Conservation (phyloP, 37 sponge, comb jelly and placozoan species). For the Sycon ciliatum region DNA sequence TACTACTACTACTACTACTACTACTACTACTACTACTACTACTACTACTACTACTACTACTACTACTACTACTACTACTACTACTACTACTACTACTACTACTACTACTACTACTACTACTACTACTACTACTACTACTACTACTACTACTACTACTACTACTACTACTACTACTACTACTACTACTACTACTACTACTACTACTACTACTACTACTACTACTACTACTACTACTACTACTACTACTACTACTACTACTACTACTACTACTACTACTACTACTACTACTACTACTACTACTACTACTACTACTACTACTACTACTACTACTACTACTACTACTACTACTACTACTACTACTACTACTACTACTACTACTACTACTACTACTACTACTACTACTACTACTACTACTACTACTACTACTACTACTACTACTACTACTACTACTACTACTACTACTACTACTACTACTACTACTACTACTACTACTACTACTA, state of each 20-base stretch:
- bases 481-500: slow-evolving; percentile 9
- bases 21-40: slow-evolving; percentile 9
- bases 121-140: slow-evolving; percentile 9
- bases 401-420: slow-evolving; percentile 9
- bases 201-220: slow-evolving; percentile 9
- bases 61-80: slow-evolving; percentile 9
- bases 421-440: slow-evolving; percentile 9
- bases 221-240: slow-evolving; percentile 9
- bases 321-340: slow-evolving; percentile 9
- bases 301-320: slow-evolving; percentile 9
- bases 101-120: slow-evolving; percentile 9
- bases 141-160: slow-evolving; percentile 9
- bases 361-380: slow-evolving; percentile 9
- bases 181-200: slow-evolving; percentile 9
- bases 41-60: slow-evolving; percentile 9
- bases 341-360: slow-evolving; percentile 9
- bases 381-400: slow-evolving; percentile 9
- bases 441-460: slow-evolving; percentile 9
- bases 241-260: slow-evolving; percentile 9
- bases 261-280: slow-evolving; percentile 9
- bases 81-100: slow-evolving; percentile 9
- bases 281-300: slow-evolving; percentile 9
- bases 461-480: slow-evolving; percentile 9
- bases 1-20: slow-evolving; percentile 9
- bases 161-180: slow-evolving; percentile 9